Evolutionary conservation across 2,113 vertebrate genomes (phyloP).

Genomic region (Aptenodytes forsteri): DNA sequence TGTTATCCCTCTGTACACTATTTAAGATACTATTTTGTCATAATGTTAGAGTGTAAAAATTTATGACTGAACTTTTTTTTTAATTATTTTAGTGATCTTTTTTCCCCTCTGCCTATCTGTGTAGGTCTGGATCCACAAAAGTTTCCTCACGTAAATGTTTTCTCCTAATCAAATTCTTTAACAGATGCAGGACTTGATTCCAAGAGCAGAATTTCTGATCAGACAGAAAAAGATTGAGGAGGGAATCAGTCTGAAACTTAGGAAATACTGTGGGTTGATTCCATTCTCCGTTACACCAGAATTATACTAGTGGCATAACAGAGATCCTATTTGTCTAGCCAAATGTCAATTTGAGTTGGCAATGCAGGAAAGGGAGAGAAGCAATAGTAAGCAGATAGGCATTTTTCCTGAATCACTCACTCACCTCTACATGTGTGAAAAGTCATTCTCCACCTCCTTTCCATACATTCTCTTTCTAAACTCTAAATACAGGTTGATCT

Average conservation of each 20-base stretch:
- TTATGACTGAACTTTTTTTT: background rate
- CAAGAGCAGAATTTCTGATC: background rate
- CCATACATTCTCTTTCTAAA: background rate
- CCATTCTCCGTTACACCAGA: background rate
- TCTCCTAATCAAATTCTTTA: background rate
- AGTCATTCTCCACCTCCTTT: background rate
- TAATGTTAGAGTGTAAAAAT: background rate
- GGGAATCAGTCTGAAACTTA: background rate
- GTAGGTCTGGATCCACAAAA: background rate
- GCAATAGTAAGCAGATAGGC: background rate
- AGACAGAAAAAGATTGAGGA: background rate
- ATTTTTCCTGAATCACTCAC: background rate
- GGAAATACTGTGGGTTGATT: background rate
- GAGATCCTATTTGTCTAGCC: background rate
- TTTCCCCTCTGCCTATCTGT: background rate
- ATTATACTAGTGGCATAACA: background rate
- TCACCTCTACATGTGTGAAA: background rate
- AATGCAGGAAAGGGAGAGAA: background rate
- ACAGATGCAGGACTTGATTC: background rate
- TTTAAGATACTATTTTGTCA: background rate
- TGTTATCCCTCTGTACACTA: background rate
- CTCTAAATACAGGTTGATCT: background rate
- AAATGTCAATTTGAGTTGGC: background rate
- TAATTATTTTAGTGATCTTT: background rate
- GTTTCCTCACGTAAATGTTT: background rate